A percentile compares a stretch with the other conserved stretches of the same genome.
These are phyloP conservation scores for Gnathonemus echidnorhynchus DNA, from an alignment of 2,113 vertebrate genomes.

Conservation along the genomic window DNA sequence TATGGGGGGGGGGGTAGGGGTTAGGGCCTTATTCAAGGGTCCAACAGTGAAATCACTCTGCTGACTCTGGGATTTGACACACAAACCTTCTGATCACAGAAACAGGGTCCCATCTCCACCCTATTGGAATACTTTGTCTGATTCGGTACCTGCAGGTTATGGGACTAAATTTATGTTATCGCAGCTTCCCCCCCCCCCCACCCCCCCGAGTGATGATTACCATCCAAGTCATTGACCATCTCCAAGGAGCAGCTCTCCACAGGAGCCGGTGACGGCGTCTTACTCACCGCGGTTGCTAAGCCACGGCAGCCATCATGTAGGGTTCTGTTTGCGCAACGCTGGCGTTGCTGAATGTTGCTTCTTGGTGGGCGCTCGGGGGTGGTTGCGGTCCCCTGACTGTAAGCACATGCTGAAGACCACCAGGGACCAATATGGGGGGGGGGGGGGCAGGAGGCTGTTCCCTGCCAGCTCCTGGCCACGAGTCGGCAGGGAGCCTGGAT, in stretches of 20 bases:
- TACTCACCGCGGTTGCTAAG: neutral
- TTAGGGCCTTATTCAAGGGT: neutral
- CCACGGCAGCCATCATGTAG: too few species aligned
- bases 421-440: neutral
- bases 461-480: neutral
- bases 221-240: neutral
- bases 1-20: neutral
- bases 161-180: neutral
- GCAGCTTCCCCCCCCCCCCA: neutral
- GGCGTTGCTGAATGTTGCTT: constrained; percentile 8
- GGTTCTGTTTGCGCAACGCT: neutral
- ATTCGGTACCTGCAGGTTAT: neutral
- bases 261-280: neutral
- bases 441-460: neutral
- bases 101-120: neutral
- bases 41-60: neutral
- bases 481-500: neutral
- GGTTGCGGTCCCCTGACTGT: constrained; percentile 14
- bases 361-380: neutral
- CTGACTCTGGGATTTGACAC: neutral
- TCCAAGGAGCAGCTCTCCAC: neutral
- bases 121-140: neutral
- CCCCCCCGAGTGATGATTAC: neutral
- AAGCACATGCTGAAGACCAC: constrained; percentile 18
- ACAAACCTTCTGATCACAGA: neutral